Base-by-base conservation (phyloP, 2,113 vertebrate species). In the Aldabrachelys gigantea region DNA sequence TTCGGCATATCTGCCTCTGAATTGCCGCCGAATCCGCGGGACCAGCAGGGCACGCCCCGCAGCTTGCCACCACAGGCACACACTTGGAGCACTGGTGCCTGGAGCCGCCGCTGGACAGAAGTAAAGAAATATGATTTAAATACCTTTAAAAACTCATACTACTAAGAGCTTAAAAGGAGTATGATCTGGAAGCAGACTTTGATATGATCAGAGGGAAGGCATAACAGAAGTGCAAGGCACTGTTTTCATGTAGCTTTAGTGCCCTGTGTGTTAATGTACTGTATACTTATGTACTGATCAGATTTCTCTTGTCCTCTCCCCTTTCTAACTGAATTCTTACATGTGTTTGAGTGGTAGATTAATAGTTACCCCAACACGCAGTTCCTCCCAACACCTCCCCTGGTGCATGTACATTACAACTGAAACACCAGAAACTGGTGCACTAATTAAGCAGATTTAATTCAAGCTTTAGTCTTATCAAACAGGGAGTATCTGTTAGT, bases 311-410 rank as follows among this genome's bases (percentile, higher is more conserved):
- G 2, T 4, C 2, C 56, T 2, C 41, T 4, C 24, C 2, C 0
- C 27, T 59, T 6, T 31, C 12, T 62, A 44, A 59, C 31, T 24
- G 62, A 85, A 80, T 69, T 76, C 11, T 22, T 50, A 1, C 22
- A 4, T 1, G 0, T 10, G 0, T 76, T 47, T 72, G 69, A 47
- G 0, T 22, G 65, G 2, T 29, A 1, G 57, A 27, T 78, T 59
- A 89, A 19, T 56, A 57, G 4, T 2, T 78, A 75, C 4, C 1
- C 17, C 65, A 79, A 54, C 53, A 10, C 38, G 7, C 14, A 82
- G 5, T 6, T 78, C 11, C 54, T 75, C 50, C 82, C 81, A 44
- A 35, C 19, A 69, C 17, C 8, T n/a, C 35, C 65, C 65, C n/a
- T n/a, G 62, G 31, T 69, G 21, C 72, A 75, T 11, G 72, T 76